Evolutionary conservation across 1,140 invertebrate species (phyloP), one percentile per base, ranked within the genome.

Genomic region (Dendrolimus punctatus): DNA sequence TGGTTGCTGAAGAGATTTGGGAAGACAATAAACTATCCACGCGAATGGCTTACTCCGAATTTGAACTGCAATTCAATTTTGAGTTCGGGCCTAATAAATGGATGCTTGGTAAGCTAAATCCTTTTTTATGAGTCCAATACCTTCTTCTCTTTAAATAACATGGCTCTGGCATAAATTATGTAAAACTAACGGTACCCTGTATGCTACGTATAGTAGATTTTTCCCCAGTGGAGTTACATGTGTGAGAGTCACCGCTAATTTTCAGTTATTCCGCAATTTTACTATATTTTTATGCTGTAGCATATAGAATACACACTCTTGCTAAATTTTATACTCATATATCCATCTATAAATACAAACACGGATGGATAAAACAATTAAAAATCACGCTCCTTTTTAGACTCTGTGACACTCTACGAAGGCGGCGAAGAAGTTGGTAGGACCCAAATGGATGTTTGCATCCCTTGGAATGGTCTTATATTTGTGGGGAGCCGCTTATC

Each of bases 61-160:
- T 80, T 39, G 75, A 78, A n/a, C 39, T 82, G 6, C 62, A 72
- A 40, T 82, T 80, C 49, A 55, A 66, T 3, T 82, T 82, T 50
- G 54, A 45, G 1, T 71, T 76, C 37, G 44, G 52, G 3, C 7
- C 6, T 5, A 52, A 76, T 5, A 46, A 51, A 2, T 78, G 76
- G 75, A 48, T 55, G 37, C 53, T 76, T 37, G 76, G 75, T 78
- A 53, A 46, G 23, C 23, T 23, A 23, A 23, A 23, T 23, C 1
- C 3, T 23, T 23, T 23, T 23, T 23, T 23, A 2, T 23, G 23
- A 3, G 23, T 23, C 23, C 3, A 3, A 23, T 3, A 23, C 23
- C 1, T 23, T 23, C 23, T 3, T 23, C 23, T 23, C 3, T 23
- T 3, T 23, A 23, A 23, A 23, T 23, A 23, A 23, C 3, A 23